Base-by-base conservation (phyloP, 2,113 vertebrate genomes). In the Eidolon helvum region DNA sequence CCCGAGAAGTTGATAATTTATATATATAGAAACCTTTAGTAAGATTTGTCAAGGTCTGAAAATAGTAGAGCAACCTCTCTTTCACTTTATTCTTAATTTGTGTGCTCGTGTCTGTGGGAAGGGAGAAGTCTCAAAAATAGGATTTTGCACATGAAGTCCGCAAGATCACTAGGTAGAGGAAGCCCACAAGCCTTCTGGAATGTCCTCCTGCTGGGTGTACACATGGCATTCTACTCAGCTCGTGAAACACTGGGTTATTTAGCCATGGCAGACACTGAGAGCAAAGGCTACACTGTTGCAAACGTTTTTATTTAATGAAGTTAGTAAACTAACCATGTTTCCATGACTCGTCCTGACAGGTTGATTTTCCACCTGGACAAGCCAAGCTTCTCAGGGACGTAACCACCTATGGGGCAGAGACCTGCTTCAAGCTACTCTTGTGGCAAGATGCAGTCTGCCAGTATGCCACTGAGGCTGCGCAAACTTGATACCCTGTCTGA, bases 181-280 rank as follows among this genome's bases (percentile, higher is more conserved):
- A 99, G 98, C 98, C 98, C 97, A 96, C 96, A 96, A 98, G 98
- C 98, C 98, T 98, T 91, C 97, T 98, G 99, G 99, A 99, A 99
- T 99, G 99, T 99, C 96, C 99, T 98, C 99, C 99, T 5, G 98
- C 99, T 99, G 99, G 97, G 99, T 45, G 94, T 98, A 97, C 99
- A 99, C 99, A 99, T 99, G 99, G 99, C 98, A 98, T 99, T 99
- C 97, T 97, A 98, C 98, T 99, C 98, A 98, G 96, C 66, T 98
- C 98, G 98, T 99, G 97, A 98, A 98, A 98, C 98, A n/a, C 97
- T 86, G 98, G 98, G 98, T 98, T 98, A 98, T 98, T 98, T 82
- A 93, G 97, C 97, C 91, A 93, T 63, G 98, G 97, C 96, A 97
- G 98, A 98, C 97, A 91, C 97, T 82, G 95, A 24, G 93, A 98